Conservation (phyloP, 2,113 vertebrate species). For the Isichthys henryi region DNA sequence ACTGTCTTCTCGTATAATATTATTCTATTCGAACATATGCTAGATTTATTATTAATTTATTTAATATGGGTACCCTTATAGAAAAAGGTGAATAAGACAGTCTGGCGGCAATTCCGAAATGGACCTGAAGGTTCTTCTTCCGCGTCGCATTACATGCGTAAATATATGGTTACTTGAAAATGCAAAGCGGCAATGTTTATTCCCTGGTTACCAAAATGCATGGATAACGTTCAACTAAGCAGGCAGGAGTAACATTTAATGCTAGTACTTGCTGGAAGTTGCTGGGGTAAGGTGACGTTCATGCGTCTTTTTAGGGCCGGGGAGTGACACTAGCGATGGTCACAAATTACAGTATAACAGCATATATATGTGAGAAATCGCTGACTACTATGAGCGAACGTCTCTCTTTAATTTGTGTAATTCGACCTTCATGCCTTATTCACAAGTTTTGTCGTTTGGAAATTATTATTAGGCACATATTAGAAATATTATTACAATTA, state of each 20-base stretch:
- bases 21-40: not conserved
- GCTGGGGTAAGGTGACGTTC: not conserved
- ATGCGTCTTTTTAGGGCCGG: not conserved
- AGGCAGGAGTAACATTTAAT: not conserved
- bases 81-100: not conserved
- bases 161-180: not conserved
- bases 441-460: not conserved
- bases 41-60: not conserved
- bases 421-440: not conserved
- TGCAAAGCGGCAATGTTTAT: not conserved
- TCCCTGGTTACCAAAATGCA: not conserved
- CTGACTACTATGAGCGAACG: not conserved
- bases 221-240: not conserved
- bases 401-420: not conserved
- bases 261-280: not conserved
- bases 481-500: not conserved
- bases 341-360: not conserved
- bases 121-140: not conserved
- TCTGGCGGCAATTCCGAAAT: constrained; percentile 11
- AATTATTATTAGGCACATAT: not conserved
- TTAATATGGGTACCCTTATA: not conserved
- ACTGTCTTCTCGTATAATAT: no score
- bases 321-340: no score
- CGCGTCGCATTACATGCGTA: not conserved
- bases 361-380: not conserved